Evolutionary conservation across 2,888 invertebrate species (phyloP).

Genomic region (Ormyrus pomaceus): DNA sequence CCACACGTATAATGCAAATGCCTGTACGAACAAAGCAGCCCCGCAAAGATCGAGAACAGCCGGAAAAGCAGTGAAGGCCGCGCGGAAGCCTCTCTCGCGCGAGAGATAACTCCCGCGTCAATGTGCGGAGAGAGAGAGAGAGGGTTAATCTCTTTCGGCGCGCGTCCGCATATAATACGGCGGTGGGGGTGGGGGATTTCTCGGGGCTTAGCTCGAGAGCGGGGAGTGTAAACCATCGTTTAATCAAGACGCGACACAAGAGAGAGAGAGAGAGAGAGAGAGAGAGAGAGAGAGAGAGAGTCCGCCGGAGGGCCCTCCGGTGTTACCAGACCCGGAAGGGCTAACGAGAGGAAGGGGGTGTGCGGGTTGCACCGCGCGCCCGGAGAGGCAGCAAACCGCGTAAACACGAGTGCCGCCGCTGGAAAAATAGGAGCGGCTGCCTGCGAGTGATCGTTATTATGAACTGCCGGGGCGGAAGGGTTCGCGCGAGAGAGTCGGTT

Average conservation of each 20-base stretch:
- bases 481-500: too few species aligned
- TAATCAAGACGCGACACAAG: constrained; percentile 69
- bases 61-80: neutral
- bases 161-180: neutral
- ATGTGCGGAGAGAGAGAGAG: constrained; percentile 14
- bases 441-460: too few species aligned
- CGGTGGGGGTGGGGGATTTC: neutral
- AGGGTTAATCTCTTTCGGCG: constrained; percentile 29
- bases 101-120: neutral
- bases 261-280: constrained; percentile 53
- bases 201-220: neutral
- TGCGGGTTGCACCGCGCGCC: neutral
- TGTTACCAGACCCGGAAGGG: constrained; percentile 26
- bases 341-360: constrained; percentile 32
- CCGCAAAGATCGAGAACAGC: neutral
- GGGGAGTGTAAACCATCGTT: constrained; percentile 67
- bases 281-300: too few species aligned
- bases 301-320: constrained; percentile 39
- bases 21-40: constrained; percentile 7
- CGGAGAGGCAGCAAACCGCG: neutral
- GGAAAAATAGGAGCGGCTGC: too few species aligned
- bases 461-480: too few species aligned
- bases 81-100: neutral
- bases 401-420: neutral
- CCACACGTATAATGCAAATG: constrained; percentile 8